Evolutionary conservation across 2,888 invertebrate species (phyloP), one percentile per base, ranked within the genome.

Genomic region (Heliconius ethilla): DNA sequence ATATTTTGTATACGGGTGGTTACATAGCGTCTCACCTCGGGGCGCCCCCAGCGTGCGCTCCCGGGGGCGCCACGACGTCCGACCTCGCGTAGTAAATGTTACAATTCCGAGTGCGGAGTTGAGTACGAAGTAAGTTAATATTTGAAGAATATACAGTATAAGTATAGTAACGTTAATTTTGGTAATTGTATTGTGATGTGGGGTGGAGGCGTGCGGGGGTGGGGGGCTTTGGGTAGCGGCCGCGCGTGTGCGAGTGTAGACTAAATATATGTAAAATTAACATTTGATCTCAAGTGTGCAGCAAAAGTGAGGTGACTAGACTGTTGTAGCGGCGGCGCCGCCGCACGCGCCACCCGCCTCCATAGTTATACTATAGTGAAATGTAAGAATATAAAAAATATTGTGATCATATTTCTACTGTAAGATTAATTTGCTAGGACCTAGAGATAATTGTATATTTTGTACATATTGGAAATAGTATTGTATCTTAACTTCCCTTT

Each of bases 391-490:
- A 93, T 92, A 92, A 92, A 92, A 91, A 91, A 93, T 93, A 94
- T 93, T 94, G 94, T 94, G 94, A 94, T 94, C 94, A 92, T 94
- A 93, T 94, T 93, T 93, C 93, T 93, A 92, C 89, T 90, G 86
- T 93, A 94, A 87, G 91, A 90, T 91, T 90, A 91, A 92, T 90
- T 86, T 89, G 91, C 90, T 94, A 93, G 92, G 87, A 86, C 87
- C 85, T 93, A 91, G 91, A 89, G 85, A 84, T 93, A 93, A 92
- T 88, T 95, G 95, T 95, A 95, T 93, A 95, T 95, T 94, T 94
- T 95, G 94, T 95, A 94, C 92, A 94, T 95, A 94, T 91, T 94
- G 93, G 93, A 91, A 91, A 94, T 94, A 94, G 93, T 94, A 95
- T 94, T 94, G 94, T 94, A 95, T 91, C 92, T 93, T 91, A 92